These are phyloP conservation scores for Dendropsophus ebraccatus DNA, from an alignment of 2,113 vertebrate species.

Conservation along the genomic window DNA sequence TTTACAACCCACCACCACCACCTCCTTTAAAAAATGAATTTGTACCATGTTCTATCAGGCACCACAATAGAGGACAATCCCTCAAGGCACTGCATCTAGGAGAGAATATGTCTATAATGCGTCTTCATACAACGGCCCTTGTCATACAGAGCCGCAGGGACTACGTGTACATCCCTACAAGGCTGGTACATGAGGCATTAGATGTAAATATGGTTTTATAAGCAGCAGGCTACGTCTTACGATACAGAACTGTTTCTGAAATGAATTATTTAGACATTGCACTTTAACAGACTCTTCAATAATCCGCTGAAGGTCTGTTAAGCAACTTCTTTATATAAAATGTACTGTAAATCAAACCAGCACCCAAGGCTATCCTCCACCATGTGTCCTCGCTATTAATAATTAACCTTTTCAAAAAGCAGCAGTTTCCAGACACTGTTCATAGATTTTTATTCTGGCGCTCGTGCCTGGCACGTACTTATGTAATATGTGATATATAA, in stretches of 20 bases:
- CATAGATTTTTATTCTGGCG: background rate
- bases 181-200: background rate
- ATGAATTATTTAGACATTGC: conserved; percentile 24
- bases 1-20: too few species aligned
- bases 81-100: too few species aligned
- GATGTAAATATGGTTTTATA: background rate
- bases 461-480: background rate
- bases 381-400: conserved; percentile 35
- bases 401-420: conserved; percentile 39
- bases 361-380: conserved; percentile 8
- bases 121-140: background rate
- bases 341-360: conserved; percentile 32
- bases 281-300: conserved; percentile 22
- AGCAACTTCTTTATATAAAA: conserved; percentile 17
- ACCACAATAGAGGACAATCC: too few species aligned
- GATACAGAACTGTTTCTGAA: conserved; percentile 5
- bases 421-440: background rate
- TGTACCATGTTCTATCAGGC: too few species aligned
- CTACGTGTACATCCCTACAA: background rate
- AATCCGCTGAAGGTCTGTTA: conserved; percentile 12
- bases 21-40: too few species aligned
- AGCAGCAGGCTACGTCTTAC: too few species aligned
- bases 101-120: too few species aligned
- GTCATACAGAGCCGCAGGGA: background rate
- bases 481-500: background rate